These are phyloP conservation scores for Galago senegalensis DNA, from an alignment of 2,797 vertebrate genomes.

Conservation along the genomic window DNA sequence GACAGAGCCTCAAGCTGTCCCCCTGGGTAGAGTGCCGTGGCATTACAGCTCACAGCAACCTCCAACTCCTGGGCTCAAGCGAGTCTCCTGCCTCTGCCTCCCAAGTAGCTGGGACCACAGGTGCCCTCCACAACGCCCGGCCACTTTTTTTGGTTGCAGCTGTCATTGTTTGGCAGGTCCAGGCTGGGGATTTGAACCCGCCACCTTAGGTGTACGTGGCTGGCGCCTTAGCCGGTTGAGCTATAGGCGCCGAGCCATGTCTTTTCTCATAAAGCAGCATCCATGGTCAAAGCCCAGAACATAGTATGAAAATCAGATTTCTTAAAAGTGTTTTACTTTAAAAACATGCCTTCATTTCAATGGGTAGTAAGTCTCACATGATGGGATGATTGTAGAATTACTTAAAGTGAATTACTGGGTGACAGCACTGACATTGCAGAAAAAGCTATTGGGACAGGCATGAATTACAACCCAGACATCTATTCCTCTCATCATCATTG, in stretches of 20 bases:
- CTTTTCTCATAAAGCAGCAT: constrained; percentile 30
- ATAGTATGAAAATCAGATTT: constrained; percentile 37
- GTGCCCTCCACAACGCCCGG: too few species aligned
- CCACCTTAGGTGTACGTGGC: too few species aligned
- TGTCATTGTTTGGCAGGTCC: too few species aligned
- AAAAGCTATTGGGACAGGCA: neutral
- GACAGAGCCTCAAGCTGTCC: too few species aligned
- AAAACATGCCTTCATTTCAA: constrained; percentile 1
- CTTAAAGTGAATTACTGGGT: neutral
- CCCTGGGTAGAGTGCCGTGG: too few species aligned
- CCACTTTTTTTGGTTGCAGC: too few species aligned
- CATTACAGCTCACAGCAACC: too few species aligned
- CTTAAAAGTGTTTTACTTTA: neutral
- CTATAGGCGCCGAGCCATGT: neutral
- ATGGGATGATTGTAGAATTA: constrained; percentile 12
- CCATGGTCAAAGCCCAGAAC: constrained; percentile 7
- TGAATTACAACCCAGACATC: neutral
- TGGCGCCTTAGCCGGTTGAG: too few species aligned
- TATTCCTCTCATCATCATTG: neutral
- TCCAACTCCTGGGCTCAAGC: too few species aligned
- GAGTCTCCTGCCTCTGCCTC: too few species aligned
- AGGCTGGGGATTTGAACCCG: too few species aligned
- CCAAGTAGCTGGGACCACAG: too few species aligned
- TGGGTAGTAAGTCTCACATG: neutral
- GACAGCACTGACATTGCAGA: neutral